Evolutionary conservation across 2,113 vertebrate species (phyloP).

Genomic region (Maccullochella peelii): DNA sequence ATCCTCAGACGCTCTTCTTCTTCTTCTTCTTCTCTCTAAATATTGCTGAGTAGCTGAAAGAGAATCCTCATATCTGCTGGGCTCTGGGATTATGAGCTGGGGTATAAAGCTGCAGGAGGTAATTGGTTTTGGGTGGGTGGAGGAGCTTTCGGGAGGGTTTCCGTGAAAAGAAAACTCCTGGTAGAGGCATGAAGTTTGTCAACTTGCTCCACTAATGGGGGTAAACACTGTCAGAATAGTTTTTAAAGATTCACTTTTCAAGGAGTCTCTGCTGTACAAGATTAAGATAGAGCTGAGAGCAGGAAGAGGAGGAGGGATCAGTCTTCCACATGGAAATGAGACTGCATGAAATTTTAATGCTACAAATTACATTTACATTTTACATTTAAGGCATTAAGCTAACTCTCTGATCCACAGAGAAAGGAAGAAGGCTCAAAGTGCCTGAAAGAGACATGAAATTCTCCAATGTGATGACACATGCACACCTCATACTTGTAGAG

Average conservation of each 20-base stretch:
- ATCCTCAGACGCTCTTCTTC: constrained; percentile 15
- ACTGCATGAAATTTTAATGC: constrained; percentile 46
- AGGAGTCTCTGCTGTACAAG: constrained; percentile 18
- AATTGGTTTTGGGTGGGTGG: constrained; percentile 60
- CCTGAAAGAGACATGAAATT: neutral
- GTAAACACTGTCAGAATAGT: constrained; percentile 40
- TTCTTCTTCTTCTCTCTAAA: constrained; percentile 37
- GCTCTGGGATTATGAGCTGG: constrained; percentile 57
- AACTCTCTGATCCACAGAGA: neutral
- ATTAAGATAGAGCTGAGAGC: constrained; percentile 37
- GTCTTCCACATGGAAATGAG: constrained; percentile 15
- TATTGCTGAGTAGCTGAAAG: constrained; percentile 55
- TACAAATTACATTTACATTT: constrained; percentile 53
- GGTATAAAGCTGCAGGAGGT: constrained; percentile 58
- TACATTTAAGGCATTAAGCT: neutral
- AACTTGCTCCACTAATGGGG: constrained; percentile 46
- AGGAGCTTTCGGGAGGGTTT: neutral
- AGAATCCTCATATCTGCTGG: constrained; percentile 47
- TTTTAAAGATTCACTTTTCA: constrained; percentile 34
- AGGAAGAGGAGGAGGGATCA: neutral
- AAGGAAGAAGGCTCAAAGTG: neutral
- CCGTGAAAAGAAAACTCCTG: constrained; percentile 40
- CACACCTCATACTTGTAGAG: neutral
- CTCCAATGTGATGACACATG: neutral
- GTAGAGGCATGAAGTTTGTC: constrained; percentile 50